These are phyloP conservation scores for Pteropus alecto DNA, from an alignment of 2,113 vertebrate species.

Conservation along the genomic window DNA sequence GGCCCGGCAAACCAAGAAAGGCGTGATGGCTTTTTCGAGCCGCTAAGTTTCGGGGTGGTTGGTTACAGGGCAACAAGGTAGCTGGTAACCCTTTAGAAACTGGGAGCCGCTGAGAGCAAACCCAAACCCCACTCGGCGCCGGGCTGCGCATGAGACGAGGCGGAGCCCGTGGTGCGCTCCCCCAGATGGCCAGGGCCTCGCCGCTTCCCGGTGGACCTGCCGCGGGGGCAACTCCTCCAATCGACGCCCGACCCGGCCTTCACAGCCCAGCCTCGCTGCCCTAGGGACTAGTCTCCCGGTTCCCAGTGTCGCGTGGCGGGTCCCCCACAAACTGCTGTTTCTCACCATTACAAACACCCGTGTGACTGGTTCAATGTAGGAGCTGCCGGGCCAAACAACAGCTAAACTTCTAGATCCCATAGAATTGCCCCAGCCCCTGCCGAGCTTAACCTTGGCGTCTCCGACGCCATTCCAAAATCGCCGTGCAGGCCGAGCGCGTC, in stretches of 20 bases:
- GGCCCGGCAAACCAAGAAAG: background rate
- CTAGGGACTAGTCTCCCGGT: background rate
- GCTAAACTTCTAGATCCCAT: background rate
- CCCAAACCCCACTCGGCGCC: fast-evolving
- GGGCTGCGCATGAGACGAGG: background rate
- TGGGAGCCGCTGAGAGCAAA: background rate
- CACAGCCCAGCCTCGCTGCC: fast-evolving
- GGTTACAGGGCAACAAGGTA: background rate
- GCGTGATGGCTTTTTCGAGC: fast-evolving
- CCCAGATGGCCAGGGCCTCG: too few species aligned
- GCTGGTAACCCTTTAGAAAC: background rate
- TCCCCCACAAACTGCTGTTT: background rate
- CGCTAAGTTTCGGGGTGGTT: background rate
- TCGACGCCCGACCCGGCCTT: background rate
- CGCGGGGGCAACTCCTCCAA: fast-evolving
- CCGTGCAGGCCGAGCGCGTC: too few species aligned
- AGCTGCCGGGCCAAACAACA: background rate
- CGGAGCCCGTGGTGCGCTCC: background rate
- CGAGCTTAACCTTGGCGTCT: background rate
- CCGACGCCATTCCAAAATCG: fast-evolving
- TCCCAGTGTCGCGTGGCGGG: fast-evolving
- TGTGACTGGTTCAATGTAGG: fast-evolving
- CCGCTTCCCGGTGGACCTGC: background rate
- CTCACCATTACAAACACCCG: fast-evolving
- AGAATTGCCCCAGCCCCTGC: background rate